Evolutionary conservation across 1,140 invertebrate genomes (phyloP), one percentile per base, ranked within the genome.

Genomic region (Galleria mellonella): DNA sequence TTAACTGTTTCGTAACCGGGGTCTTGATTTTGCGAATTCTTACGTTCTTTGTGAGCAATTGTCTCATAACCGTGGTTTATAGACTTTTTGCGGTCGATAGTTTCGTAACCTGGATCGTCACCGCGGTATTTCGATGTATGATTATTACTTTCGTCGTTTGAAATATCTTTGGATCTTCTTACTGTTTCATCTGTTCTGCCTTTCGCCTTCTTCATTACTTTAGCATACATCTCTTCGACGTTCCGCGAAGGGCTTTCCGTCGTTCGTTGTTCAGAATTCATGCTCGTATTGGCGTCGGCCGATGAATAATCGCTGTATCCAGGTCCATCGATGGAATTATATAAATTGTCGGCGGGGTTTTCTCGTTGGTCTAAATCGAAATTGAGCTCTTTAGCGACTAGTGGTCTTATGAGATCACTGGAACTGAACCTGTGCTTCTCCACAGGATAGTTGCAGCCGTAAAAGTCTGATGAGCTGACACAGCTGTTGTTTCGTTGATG

Each of bases 221-320:
- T 96, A 0, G 94, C 94, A 69, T 96, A 96, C 92, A 96, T 94
- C 56, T 95, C 94, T 63, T 96, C 94, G 0, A 94, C 62, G 59
- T 92, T 92, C 47, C 91, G 89, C 2, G 89, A 88, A 1, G 88
- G 87, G 65, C 88, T 89, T 43, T 87, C 82, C 0, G 91, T 90
- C 5, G 88, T 89, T n/a, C 91, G 89, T 6, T 90, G 90, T 39
- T 92, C 75, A 0, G 70, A 77, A 30, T 47, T 67, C 4, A 73
- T 40, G 29, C 69, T 74, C 3, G 64, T 65, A 48, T 68, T 84
- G 17, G 60, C 63, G n/a, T 88, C 87, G 1, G 68, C 68, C 0
- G 72, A 73, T 2, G 72, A 72, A 32, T 81, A 76, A 43, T 78
- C 70, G 35, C 68, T 71, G 44, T 61, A 67, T 4, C 49, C 63